These are phyloP conservation scores for Gymnoscelis rufifasciata DNA, from an alignment of 2,888 invertebrate species.

Conservation along the genomic window DNA sequence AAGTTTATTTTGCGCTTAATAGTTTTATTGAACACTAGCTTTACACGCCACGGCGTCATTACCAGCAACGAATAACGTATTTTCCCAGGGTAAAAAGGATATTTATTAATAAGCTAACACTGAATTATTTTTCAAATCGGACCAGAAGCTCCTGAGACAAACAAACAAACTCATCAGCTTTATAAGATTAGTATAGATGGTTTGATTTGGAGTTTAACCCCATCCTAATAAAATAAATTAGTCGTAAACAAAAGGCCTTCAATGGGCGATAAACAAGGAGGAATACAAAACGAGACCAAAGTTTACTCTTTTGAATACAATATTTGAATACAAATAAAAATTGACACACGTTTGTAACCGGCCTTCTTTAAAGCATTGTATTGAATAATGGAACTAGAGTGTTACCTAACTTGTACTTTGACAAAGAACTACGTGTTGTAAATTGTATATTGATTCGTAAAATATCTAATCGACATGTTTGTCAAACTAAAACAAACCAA, in stretches of 20 bases:
- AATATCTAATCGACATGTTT: too few relatives aligned
- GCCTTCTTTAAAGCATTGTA: constrained; percentile 36
- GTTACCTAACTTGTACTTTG: constrained; percentile 32
- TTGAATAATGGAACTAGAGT: constrained; percentile 37
- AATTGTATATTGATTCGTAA: constrained; percentile 14
- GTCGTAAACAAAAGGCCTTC: background rate
- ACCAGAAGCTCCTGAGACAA: too few relatives aligned
- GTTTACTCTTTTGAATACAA: background rate
- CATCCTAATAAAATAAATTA: background rate
- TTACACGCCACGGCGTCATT: too few relatives aligned
- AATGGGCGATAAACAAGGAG: background rate
- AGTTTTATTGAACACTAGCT: too few relatives aligned
- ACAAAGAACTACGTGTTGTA: constrained; percentile 32
- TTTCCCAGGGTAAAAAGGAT: too few relatives aligned
- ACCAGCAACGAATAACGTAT: too few relatives aligned
- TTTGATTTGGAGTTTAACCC: background rate
- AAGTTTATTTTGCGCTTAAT: too few relatives aligned
- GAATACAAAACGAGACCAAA: background rate
- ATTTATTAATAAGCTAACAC: too few relatives aligned
- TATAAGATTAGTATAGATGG: too few relatives aligned
- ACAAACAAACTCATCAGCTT: too few relatives aligned
- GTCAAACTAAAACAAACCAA: too few relatives aligned
- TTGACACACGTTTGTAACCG: constrained; percentile 21
- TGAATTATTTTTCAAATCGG: too few relatives aligned
- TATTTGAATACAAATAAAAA: constrained; percentile 15